phyloP scores from a whole-genome alignment of 2,888 invertebrate species.

The Patella depressa region DNA sequence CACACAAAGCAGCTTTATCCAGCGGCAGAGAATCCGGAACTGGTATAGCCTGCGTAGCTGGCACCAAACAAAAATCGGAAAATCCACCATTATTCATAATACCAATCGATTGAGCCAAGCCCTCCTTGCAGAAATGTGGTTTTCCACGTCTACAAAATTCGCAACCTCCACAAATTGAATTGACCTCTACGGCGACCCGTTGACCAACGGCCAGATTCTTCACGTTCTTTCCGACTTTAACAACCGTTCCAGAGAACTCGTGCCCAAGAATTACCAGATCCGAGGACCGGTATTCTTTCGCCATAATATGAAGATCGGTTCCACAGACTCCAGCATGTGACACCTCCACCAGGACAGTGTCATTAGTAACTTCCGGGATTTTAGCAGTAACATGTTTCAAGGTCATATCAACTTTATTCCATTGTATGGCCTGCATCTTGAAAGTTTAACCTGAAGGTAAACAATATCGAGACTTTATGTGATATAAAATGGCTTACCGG shows the following conservation, averaged over 20 bases:
- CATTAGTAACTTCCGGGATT: neutral
- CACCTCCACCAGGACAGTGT: neutral
- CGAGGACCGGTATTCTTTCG: neutral
- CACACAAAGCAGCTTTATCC: slow-evolving; percentile 1
- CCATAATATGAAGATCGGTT: slow-evolving; percentile 2
- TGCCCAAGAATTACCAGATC: neutral
- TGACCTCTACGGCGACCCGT: neutral
- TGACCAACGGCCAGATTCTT: neutral
- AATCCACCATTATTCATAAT: neutral
- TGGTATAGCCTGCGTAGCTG: neutral
- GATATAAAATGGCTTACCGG: too few relatives aligned
- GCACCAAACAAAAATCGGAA: neutral
- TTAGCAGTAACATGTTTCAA: neutral
- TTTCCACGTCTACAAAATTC: neutral
- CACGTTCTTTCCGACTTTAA: neutral
- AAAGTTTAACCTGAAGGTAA: neutral
- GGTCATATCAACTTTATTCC: neutral
- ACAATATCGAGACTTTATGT: too few relatives aligned
- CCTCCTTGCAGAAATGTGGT: neutral
- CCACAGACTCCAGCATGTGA: slow-evolving; percentile 1
- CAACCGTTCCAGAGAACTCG: neutral
- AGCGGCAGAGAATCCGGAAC: neutral
- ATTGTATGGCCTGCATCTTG: neutral
- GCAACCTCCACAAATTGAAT: neutral
- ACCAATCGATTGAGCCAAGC: neutral